These are phyloP conservation scores for Neofelis nebulosa DNA, from an alignment of 2,113 vertebrate genomes.

Conservation along the genomic window DNA sequence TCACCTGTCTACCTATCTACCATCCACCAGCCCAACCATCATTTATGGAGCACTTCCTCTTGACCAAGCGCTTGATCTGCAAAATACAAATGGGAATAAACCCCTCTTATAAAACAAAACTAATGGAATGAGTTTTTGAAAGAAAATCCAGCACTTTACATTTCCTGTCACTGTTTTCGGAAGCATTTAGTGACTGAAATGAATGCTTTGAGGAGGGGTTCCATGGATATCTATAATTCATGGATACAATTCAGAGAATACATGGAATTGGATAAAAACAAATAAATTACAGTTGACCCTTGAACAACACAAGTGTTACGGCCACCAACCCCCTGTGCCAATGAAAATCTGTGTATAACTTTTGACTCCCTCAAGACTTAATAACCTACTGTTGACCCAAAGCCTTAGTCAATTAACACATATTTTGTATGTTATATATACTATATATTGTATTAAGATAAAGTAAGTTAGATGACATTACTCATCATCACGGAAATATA, in stretches of 20 bases:
- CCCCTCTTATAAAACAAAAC: conserved; percentile 19
- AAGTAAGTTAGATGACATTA: neutral
- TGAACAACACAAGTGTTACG: neutral
- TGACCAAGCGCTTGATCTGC: conserved; percentile 2
- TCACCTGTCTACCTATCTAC: neutral
- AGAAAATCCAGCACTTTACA: neutral
- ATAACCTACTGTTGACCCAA: neutral
- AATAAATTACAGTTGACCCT: neutral
- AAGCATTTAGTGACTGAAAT: neutral
- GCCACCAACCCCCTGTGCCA: neutral
- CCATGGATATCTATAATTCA: neutral
- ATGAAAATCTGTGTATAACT: neutral
- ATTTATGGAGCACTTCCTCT: neutral
- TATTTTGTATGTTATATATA: neutral
- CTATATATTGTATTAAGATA: neutral
- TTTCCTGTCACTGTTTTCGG: neutral
- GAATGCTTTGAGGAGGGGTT: neutral
- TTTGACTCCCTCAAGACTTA: neutral
- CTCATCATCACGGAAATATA: too few relatives aligned
- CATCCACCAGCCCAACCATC: neutral
- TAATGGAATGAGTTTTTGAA: conserved; percentile 24
- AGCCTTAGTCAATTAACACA: neutral
- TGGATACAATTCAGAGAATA: neutral
- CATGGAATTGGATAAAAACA: neutral
- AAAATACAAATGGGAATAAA: conserved; percentile 17